These are phyloP conservation scores for Gadus chalcogrammus DNA, from an alignment of 2,113 vertebrate species.

Conservation along the genomic window DNA sequence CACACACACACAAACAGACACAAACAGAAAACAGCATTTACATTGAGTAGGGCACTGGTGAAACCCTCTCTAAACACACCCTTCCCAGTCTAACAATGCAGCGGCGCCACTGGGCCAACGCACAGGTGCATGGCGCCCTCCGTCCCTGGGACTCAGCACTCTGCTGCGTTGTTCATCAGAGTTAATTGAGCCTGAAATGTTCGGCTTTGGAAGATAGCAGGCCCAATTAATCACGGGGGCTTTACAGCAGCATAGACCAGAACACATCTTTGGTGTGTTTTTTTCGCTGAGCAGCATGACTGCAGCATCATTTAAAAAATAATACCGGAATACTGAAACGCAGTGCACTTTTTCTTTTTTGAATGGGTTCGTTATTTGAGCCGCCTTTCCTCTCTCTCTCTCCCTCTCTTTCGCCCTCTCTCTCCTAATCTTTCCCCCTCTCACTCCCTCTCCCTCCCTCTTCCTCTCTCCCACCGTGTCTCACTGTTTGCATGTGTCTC, in stretches of 20 bases:
- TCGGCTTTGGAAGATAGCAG: constrained; percentile 47
- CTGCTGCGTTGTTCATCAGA: constrained; percentile 31
- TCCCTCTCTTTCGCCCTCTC: too few species aligned
- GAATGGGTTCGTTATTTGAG: too few species aligned
- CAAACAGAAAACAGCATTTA: neutral
- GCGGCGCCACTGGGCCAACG: constrained; percentile 2
- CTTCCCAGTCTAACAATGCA: neutral
- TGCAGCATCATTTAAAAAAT: constrained; percentile 19
- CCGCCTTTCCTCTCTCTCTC: too few species aligned
- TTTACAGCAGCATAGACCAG: constrained; percentile 42
- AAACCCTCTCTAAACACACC: neutral
- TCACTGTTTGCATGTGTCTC: neutral
- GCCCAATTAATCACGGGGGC: constrained; percentile 65
- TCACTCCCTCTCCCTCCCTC: neutral
- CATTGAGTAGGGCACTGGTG: neutral
- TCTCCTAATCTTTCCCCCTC: too few species aligned
- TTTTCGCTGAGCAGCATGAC: constrained; percentile 3
- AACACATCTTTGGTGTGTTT: constrained; percentile 41
- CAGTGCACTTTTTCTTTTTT: too few species aligned
- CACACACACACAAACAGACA: neutral
- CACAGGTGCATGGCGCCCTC: constrained; percentile 12
- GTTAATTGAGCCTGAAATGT: constrained; percentile 62
- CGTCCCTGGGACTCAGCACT: constrained; percentile 45
- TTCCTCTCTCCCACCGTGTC: neutral
- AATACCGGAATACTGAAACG: too few species aligned